phyloP scores from a whole-genome alignment of 2,888 invertebrate species.

The Pyrochroa serraticornis region DNA sequence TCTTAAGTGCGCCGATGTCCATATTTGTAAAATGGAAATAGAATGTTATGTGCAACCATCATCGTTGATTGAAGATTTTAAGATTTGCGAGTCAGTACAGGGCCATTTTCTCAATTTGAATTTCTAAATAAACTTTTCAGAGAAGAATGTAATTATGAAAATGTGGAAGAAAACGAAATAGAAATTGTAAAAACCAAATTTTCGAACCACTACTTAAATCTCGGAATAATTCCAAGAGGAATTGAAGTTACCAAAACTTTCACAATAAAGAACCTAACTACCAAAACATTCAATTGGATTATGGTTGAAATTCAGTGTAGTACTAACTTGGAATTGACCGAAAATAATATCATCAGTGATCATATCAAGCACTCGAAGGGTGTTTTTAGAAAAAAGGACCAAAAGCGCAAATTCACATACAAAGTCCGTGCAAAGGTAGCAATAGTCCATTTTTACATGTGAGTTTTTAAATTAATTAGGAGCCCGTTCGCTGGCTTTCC shows the following conservation, averaged over 20 bases:
- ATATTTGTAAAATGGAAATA: conserved; percentile 35
- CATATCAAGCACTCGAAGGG: conserved; percentile 5
- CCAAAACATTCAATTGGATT: conserved; percentile 41
- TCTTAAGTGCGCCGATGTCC: conserved; percentile 31
- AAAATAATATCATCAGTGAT: background rate
- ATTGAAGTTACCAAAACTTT: conserved; percentile 37
- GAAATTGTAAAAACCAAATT: conserved; percentile 21
- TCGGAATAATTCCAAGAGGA: conserved; percentile 43
- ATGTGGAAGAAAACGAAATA: too few relatives aligned
- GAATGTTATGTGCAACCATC: conserved; percentile 23
- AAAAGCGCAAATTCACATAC: conserved; percentile 25
- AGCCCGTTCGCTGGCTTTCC: conserved; percentile 36
- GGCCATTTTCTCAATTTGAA: too few relatives aligned
- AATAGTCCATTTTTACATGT: background rate
- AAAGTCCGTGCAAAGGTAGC: conserved; percentile 24
- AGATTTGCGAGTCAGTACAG: background rate
- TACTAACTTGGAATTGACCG: conserved; percentile 11
- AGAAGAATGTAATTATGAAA: too few relatives aligned
- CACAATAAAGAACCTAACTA: conserved; percentile 37
- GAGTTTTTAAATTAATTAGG: conserved; percentile 20
- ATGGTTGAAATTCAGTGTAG: conserved; percentile 46
- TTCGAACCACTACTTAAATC: conserved; percentile 40
- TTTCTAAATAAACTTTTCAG: background rate
- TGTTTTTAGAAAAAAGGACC: conserved; percentile 7
- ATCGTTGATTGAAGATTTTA: conserved; percentile 23